Evolutionary conservation across 2,113 vertebrate species (phyloP), one percentile per base, ranked within the genome.

Genomic region (Acanthochromis polyacanthus): DNA sequence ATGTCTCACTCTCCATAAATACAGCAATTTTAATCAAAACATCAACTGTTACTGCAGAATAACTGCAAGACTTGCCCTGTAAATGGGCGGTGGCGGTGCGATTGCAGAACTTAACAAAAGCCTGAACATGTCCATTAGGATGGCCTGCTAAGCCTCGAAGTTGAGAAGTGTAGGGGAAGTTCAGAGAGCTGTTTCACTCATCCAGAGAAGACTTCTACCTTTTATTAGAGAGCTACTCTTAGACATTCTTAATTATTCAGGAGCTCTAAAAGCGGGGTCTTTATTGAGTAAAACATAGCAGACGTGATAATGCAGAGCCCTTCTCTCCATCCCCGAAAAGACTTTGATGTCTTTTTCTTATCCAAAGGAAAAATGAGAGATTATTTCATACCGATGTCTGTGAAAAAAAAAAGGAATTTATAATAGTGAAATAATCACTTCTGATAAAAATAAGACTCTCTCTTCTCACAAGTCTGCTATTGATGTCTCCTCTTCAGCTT

Each of bases 211-310:
- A 75, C 71, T 61, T 74, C 56, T 45, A 82, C 76, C 77, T 89
- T 86, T 89, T 86, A 83, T 81, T 60, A 65, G 52, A 70, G 70
- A 61, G 70, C 81, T 82, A 45, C 78, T 84, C 75, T 89, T 84
- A 75, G 36, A 80, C 36, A 28, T 17, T 17, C 52, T 93, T 80
- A 86, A 91, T 91, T 87, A 93, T 91, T 87, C 75, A 93, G 32
- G 16, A 51, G 79, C 69, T 75, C 55, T 80, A 74, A 80, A 82
- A 82, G 83, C 55, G 77, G 59, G 22, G 51, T 88, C 80, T 83
- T 89, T 72, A 80, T 48, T 52, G 69, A 82, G 73, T 84, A 78
- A 79, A 87, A 88, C 81, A 66, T 53, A 55, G 62, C 16, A 30
- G 60, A 72, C 50, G 59, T 81, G 78, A 84, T 71, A 75, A 85